A percentile compares a stretch with the other conserved stretches of the same genome.
phyloP scores from a whole-genome alignment of 2,797 vertebrate species.

The Malacoctenus gilli region DNA sequence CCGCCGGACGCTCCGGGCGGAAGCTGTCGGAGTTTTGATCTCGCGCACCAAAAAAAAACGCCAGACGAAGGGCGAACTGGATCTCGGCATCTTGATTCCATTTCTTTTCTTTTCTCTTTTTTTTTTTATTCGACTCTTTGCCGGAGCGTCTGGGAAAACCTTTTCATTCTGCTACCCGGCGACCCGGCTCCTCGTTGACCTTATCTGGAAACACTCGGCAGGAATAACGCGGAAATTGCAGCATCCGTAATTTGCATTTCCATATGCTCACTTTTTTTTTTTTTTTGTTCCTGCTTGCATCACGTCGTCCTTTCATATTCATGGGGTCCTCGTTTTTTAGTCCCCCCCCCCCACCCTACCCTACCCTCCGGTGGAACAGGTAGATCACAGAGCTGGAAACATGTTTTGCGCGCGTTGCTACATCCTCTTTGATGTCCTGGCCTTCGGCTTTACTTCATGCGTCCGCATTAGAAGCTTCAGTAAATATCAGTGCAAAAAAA shows the following conservation, averaged over 20 bases:
- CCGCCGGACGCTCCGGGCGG: conserved; percentile 15
- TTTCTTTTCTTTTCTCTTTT: background rate
- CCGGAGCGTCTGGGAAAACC: no score
- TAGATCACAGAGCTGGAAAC: conserved; percentile 11
- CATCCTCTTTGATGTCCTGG: conserved; percentile 26
- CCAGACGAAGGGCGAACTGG: conserved; percentile 1
- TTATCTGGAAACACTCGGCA: no score
- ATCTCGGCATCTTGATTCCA: no score
- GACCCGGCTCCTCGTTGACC: background rate
- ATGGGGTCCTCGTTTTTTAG: background rate
- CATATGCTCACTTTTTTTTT: background rate
- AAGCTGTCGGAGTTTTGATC: conserved; percentile 17
- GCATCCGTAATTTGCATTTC: background rate
- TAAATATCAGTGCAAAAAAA: background rate
- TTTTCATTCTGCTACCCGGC: background rate
- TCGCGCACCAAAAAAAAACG: conserved; percentile 12
- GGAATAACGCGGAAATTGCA: no score
- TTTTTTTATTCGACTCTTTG: background rate
- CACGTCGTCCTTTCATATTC: conserved; percentile 2
- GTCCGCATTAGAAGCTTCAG: background rate
- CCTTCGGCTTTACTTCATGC: background rate
- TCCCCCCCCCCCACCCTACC: no score
- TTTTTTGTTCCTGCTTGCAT: background rate
- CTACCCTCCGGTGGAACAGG: background rate
- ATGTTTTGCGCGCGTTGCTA: conserved; percentile 7